Base-by-base conservation (phyloP, 2,797 vertebrate genomes). In the Parotocinclus haroldoi region DNA sequence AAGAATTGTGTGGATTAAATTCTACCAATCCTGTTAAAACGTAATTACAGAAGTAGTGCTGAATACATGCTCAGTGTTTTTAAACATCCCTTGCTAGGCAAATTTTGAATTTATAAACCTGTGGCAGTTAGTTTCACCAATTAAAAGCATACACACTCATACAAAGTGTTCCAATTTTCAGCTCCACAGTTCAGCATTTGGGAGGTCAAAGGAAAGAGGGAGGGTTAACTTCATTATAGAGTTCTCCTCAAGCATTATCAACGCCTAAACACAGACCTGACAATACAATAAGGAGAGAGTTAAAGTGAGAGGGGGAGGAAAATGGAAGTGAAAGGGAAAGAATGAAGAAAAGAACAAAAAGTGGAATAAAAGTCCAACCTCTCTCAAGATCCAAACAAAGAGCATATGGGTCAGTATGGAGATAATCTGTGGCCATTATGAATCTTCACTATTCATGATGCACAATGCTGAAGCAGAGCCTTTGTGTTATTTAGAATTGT, bases 191-290 rank as follows among this genome's bases (percentile, higher is more conserved):
- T 66, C 14, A 52, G 58, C 16, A 6, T 59, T 11, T 63, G 63
- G 52, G 17, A 11, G 66, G 63, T 64, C 68, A 69, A 78, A 73
- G 58, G 56, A 56, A 63, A 55, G 52, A 72, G 59, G 66, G 69
- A 67, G 66, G 76, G 76, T 70, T 72, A 75, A 78, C 69, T 73
- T 73, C 73, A 78, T 75, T 74, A 78, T 78, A 40, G 62, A 64
- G 55, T 64, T 78, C 70, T 53, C 50, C 67, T 49, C 56, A 72
- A 75, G 66, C 73, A 78, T 78, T 78, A 78, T 78, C 72, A 72
- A 69, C 72, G 70, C 72, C 62, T 59, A 13, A 48, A 73, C 65
- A 66, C 45, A 42, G 69, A 10, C 59, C 68, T 55, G 69, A 70
- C 68, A 74, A 75, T 84, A 81, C 63, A 79, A 84, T 69, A 84